A percentile compares a stretch with the other conserved stretches of the same genome.
Evolutionary conservation across 2,797 vertebrate genomes (phyloP).

Genomic region (Anomalospiza imberbis): DNA sequence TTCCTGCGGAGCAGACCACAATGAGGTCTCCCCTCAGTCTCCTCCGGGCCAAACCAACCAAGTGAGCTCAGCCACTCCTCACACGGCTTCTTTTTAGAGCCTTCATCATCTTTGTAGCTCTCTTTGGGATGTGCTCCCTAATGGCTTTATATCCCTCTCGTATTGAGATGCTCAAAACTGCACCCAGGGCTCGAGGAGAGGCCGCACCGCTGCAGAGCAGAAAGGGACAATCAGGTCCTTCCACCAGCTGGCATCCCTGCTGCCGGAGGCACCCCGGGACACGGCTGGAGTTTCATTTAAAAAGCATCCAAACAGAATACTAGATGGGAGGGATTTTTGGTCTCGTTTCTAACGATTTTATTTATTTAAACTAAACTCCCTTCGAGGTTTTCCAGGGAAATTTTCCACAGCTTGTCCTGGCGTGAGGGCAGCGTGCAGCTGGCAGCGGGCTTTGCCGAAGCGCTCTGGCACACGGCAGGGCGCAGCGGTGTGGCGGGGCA

Average conservation of each 20-base stretch:
- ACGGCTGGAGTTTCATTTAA: background rate
- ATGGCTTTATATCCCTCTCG: background rate
- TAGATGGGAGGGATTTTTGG: rapidly evolving
- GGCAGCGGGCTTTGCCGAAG: background rate
- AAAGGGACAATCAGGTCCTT: too few relatives aligned
- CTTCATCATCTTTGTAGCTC: background rate
- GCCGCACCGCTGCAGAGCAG: background rate
- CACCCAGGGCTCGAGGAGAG: too few relatives aligned
- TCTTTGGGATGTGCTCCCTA: background rate
- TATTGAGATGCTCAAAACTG: background rate
- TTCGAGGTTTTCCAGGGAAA: background rate
- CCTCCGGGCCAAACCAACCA: background rate
- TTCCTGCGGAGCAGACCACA: too few relatives aligned
- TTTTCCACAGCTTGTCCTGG: rapidly evolving
- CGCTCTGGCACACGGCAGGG: rapidly evolving
- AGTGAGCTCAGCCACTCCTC: background rate
- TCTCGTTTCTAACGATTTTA: background rate
- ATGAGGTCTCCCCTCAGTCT: background rate
- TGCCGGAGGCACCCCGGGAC: background rate
- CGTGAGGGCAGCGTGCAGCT: rapidly evolving
- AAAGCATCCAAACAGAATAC: background rate
- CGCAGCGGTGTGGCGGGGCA: rapidly evolving
- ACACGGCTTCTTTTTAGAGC: background rate
- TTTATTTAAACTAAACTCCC: background rate
- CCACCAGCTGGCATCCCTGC: background rate